Percentiles rank a stretch among this genome's conserved stretches.
Evolutionary conservation across 2,888 invertebrate genomes (phyloP).

Genomic region (Brachyptera risi): DNA sequence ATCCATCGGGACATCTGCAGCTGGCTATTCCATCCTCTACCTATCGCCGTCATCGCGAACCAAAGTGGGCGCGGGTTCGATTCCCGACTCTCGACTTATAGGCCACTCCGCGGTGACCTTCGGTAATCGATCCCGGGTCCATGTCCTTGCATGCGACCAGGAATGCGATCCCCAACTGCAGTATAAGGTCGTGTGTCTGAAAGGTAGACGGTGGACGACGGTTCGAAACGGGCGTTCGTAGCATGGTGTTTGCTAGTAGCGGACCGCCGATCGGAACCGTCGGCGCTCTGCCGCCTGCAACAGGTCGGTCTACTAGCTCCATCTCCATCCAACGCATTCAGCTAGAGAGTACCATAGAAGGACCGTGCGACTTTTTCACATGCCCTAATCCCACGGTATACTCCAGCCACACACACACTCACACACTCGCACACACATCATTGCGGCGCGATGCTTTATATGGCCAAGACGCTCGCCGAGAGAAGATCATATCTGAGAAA

Average conservation of each 20-base stretch:
- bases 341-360: constrained; percentile 26
- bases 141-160: neutral
- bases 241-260: too few relatives aligned
- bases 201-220: too few relatives aligned
- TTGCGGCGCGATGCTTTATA: neutral
- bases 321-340: neutral
- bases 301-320: constrained; percentile 6
- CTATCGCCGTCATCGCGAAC: neutral
- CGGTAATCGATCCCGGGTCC: neutral
- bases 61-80: neutral
- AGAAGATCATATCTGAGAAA: constrained; percentile 1
- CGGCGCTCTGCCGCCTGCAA: neutral
- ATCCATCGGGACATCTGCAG: too few relatives aligned
- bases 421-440: neutral
- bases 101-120: neutral
- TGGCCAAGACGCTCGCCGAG: neutral
- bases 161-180: constrained; percentile 4
- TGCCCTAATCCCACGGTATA: constrained; percentile 31
- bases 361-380: constrained; percentile 33
- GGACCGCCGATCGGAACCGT: too few relatives aligned
- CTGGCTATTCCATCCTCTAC: neutral
- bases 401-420: constrained; percentile 18
- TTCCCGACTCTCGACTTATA: neutral
- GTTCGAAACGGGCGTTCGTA: too few relatives aligned
- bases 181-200: neutral